Percentiles rank a stretch among this genome's conserved stretches.
These are phyloP conservation scores for Epistrophe grossulariae DNA, from an alignment of 2,888 invertebrate species.

Conservation along the genomic window DNA sequence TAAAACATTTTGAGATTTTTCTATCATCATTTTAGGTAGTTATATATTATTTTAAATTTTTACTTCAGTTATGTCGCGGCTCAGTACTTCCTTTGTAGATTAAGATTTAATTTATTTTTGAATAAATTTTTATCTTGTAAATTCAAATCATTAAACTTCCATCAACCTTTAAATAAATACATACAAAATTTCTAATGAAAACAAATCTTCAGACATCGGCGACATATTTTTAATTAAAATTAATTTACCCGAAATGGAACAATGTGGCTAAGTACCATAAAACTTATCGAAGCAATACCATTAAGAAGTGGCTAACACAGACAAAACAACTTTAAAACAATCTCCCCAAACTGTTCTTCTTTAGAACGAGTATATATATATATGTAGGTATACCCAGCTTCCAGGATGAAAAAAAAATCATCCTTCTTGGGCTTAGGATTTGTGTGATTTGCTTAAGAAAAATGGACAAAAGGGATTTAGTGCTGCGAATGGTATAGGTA, in stretches of 20 bases:
- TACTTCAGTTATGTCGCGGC: no score
- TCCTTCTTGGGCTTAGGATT: conserved; percentile 61
- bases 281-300: conserved; percentile 73
- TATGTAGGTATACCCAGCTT: no score
- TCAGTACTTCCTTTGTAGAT: no score
- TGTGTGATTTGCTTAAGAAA: conserved; percentile 75
- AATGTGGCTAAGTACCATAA: conserved; percentile 72
- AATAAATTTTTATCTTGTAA: neutral
- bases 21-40: no score
- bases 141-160: neutral
- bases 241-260: conserved; percentile 69
- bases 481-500: conserved; percentile 43
- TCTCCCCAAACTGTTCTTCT: neutral
- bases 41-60: no score
- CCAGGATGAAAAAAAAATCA: conserved; percentile 23
- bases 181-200: neutral
- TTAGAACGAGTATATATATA: neutral
- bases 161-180: neutral
- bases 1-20: no score
- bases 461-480: conserved; percentile 71
- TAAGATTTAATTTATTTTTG: neutral
- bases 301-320: conserved; percentile 68
- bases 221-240: conserved; percentile 74
- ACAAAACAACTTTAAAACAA: conserved; percentile 56
- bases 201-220: conserved; percentile 49